These are phyloP conservation scores for Xestoiulus laeticollis DNA, from an alignment of 2,888 invertebrate species.

Conservation along the genomic window DNA sequence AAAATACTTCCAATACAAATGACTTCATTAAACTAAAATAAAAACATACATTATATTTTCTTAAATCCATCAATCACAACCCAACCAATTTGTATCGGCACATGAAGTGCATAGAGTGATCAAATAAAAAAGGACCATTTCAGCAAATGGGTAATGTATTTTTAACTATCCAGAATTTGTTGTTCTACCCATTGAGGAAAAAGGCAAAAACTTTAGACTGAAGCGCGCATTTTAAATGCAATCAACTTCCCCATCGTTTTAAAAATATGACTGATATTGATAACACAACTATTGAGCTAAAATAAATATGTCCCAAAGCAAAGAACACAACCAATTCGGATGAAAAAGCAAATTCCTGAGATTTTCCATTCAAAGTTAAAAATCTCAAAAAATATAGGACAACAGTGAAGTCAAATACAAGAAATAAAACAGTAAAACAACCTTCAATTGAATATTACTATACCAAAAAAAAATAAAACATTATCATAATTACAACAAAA, in stretches of 20 bases:
- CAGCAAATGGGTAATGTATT: not conserved
- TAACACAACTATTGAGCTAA: no score
- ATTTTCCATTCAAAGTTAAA: not conserved
- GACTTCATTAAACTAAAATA: not conserved
- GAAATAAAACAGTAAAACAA: no score
- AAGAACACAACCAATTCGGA: not conserved
- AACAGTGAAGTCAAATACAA: not conserved
- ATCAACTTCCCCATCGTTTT: no score
- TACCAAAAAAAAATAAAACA: no score
- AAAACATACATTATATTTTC: not conserved
- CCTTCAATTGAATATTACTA: no score
- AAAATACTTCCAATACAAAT: not conserved
- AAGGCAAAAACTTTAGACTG: no score
- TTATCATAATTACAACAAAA: no score
- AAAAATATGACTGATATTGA: no score
- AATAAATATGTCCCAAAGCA: not conserved
- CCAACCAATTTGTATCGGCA: not conserved
- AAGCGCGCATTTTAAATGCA: no score
- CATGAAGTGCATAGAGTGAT: no score
- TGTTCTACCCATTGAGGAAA: no score
- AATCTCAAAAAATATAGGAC: not conserved
- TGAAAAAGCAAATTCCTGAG: not conserved
- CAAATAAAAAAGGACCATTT: not conserved
- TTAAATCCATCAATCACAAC: not conserved
- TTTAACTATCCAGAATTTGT: not conserved